These are phyloP conservation scores for Diachrysia chrysitis DNA, from an alignment of 2,888 invertebrate species.

Conservation along the genomic window DNA sequence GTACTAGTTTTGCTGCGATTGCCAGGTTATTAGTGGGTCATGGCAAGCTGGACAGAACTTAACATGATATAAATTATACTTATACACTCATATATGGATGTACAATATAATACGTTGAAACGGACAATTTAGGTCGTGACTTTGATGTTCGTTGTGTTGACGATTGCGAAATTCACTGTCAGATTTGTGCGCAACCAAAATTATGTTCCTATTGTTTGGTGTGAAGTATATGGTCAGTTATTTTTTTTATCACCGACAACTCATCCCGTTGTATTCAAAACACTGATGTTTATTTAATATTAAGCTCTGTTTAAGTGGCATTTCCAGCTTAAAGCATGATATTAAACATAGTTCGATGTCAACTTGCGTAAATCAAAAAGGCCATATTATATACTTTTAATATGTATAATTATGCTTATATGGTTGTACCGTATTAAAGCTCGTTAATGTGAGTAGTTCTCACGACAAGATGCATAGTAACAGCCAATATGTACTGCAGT, in stretches of 20 bases:
- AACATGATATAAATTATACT: conserved; percentile 24
- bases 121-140: conserved; percentile 51
- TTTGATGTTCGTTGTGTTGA: conserved; percentile 40
- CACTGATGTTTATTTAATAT: conserved; percentile 10
- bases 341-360: neutral
- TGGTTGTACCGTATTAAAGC: conserved; percentile 24
- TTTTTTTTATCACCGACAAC: conserved; percentile 35
- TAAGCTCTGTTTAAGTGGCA: neutral
- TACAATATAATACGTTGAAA: conserved; percentile 39
- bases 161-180: conserved; percentile 44
- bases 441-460: conserved; percentile 27
- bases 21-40: conserved; percentile 64
- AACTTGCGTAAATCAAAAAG: neutral
- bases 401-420: neutral
- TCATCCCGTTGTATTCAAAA: conserved; percentile 34
- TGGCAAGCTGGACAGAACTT: conserved; percentile 60
- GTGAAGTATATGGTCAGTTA: conserved; percentile 12
- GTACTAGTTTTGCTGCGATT: conserved; percentile 58
- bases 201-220: conserved; percentile 47
- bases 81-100: conserved; percentile 23
- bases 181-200: conserved; percentile 43
- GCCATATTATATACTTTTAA: neutral
- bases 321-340: neutral
- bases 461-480: conserved; percentile 57
- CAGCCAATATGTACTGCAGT: conserved; percentile 51